Conservation (phyloP, 92 coral and sea anemone genomes). For the Zoanthus gigantus region DNA sequence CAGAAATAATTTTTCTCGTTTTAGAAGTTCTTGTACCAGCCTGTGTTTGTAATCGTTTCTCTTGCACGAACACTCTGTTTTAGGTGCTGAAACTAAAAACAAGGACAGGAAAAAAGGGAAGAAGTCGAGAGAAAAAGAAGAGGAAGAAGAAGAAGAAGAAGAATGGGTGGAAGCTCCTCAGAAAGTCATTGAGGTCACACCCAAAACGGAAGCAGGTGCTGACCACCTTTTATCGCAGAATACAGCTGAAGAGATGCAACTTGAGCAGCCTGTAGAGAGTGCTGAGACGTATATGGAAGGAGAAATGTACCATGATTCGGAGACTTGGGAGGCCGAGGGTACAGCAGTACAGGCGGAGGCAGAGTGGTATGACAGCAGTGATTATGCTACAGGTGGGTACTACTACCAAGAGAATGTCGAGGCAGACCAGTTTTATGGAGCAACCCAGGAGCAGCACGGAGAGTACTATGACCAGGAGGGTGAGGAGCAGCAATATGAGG, state of each 20-base stretch:
- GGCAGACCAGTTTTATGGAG: slow-evolving; percentile 11
- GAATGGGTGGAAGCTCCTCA: slow-evolving; percentile 44
- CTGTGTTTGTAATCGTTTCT: background rate
- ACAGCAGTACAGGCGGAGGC: background rate
- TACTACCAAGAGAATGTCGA: slow-evolving; percentile 29
- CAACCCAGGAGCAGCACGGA: slow-evolving; percentile 17
- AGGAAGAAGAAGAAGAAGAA: slow-evolving; percentile 61
- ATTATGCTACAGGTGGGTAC: slow-evolving; percentile 24
- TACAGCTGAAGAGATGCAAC: background rate
- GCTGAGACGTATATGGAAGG: background rate
- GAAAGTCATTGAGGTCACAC: slow-evolving; percentile 15
- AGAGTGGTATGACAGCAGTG: slow-evolving; percentile 36
- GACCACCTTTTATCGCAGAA: slow-evolving; percentile 12
- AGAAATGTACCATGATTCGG: slow-evolving; percentile 4
- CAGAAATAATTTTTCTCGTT: too few relatives aligned
- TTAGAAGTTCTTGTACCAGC: too few relatives aligned
- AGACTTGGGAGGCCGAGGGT: slow-evolving; percentile 21
- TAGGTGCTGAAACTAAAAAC: slow-evolving; percentile 61
- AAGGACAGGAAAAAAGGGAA: slow-evolving; percentile 68
- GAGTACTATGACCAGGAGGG: slow-evolving; percentile 52
- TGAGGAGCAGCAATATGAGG: slow-evolving; percentile 46
- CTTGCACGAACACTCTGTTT: background rate
- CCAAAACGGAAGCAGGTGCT: background rate
- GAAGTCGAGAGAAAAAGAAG: slow-evolving; percentile 51
- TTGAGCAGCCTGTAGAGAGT: slow-evolving; percentile 4